These are phyloP conservation scores for Mungos mungo DNA, from an alignment of 2,113 vertebrate genomes.

Conservation along the genomic window DNA sequence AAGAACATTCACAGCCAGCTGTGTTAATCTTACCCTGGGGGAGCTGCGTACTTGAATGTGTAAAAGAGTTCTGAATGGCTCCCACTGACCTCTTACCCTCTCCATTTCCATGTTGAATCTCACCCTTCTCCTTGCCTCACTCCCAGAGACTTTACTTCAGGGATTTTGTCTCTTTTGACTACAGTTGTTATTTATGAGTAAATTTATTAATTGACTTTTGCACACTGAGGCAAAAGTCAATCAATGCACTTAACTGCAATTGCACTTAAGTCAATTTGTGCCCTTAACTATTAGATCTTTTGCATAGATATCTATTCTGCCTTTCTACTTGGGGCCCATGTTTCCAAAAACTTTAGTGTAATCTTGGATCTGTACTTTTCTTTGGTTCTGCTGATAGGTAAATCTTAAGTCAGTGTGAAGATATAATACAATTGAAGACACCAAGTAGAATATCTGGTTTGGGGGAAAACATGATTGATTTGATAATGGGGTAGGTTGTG, in stretches of 20 bases:
- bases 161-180: neutral
- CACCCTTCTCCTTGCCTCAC: neutral
- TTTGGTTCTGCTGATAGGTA: neutral
- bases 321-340: neutral
- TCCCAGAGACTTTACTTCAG: neutral
- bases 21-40: neutral
- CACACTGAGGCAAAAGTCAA: no score
- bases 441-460: neutral
- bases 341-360: neutral
- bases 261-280: no score
- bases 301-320: neutral
- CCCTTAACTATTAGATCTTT: neutral
- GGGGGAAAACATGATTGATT: neutral
- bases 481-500: neutral
- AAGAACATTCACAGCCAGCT: neutral
- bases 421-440: neutral
- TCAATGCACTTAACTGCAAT: no score
- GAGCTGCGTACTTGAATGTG: neutral
- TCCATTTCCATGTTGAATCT: neutral
- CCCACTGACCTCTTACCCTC: neutral
- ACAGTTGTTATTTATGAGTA: neutral
- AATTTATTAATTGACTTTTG: neutral
- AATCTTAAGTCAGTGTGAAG: neutral
- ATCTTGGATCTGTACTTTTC: neutral
- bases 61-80: neutral